These are phyloP conservation scores for Zosterops hypoxanthus DNA, from an alignment of 2,113 vertebrate species.

Conservation along the genomic window DNA sequence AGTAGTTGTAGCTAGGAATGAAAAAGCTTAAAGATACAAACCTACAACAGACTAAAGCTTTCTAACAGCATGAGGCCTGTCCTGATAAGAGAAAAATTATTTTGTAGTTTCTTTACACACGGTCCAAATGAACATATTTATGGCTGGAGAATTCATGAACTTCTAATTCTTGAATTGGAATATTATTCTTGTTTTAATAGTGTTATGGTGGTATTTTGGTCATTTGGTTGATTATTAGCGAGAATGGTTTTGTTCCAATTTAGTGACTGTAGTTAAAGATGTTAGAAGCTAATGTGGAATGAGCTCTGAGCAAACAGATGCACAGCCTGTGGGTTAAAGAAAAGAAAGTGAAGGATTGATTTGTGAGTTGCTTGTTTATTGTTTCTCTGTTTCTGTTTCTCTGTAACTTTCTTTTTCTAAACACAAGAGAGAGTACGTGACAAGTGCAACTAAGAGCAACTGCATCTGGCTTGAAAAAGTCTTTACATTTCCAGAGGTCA, in stretches of 20 bases:
- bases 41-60: neutral
- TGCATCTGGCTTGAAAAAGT: neutral
- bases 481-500: neutral
- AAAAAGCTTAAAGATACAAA: neutral
- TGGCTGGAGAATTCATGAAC: neutral
- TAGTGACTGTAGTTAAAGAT: neutral
- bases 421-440: neutral
- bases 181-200: neutral
- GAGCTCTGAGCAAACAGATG: neutral
- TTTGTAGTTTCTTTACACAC: neutral
- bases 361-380: neutral
- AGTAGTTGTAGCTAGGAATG: neutral
- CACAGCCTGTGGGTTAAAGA: neutral
- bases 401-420: neutral
- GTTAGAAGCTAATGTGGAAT: neutral
- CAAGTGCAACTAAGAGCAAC: neutral
- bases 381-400: neutral
- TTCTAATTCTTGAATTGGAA: neutral
- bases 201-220: neutral
- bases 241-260: neutral
- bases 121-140: neutral
- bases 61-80: neutral
- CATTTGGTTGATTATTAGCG: neutral
- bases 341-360: neutral
- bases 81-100: neutral